Evolutionary conservation across 2,113 vertebrate genomes (phyloP).

Genomic region (Pseudorhombus dupliciocellatus): DNA sequence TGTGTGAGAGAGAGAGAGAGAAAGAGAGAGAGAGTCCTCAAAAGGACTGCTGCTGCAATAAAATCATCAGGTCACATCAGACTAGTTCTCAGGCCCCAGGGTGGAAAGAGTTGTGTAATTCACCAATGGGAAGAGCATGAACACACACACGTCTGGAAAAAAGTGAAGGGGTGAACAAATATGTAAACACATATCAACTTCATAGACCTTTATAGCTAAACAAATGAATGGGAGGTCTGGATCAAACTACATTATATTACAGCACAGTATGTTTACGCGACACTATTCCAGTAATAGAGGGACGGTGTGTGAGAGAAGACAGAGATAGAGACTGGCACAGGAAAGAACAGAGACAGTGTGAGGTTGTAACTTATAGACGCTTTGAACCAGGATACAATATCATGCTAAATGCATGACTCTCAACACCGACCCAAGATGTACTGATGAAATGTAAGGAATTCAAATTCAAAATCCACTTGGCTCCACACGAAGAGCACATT

Average conservation of each 20-base stretch:
- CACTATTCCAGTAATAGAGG: conserved; percentile 59
- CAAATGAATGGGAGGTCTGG: conserved; percentile 80
- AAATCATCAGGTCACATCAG: conserved; percentile 83
- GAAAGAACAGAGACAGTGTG: conserved; percentile 24
- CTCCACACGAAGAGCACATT: too few relatives aligned
- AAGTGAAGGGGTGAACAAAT: conserved; percentile 76
- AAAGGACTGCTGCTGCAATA: conserved; percentile 76
- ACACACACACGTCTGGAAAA: conserved; percentile 67
- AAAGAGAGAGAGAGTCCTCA: conserved; percentile 49
- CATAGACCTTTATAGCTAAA: conserved; percentile 77
- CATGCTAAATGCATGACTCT: conserved; percentile 16
- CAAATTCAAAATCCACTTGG: too few relatives aligned
- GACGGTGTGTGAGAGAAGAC: conserved; percentile 36
- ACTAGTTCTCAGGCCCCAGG: conserved; percentile 76
- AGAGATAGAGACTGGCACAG: background rate
- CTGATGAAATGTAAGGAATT: background rate
- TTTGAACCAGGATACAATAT: conserved; percentile 35
- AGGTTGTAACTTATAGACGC: conserved; percentile 50
- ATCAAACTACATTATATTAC: conserved; percentile 70
- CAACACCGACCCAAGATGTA: background rate
- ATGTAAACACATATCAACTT: conserved; percentile 77
- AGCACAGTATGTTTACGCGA: conserved; percentile 60
- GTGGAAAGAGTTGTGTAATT: conserved; percentile 83
- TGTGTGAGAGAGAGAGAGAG: background rate
- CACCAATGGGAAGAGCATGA: conserved; percentile 52